Base-by-base conservation (phyloP, 1,140 invertebrate species). In the Atopsyche davidsoni region DNA sequence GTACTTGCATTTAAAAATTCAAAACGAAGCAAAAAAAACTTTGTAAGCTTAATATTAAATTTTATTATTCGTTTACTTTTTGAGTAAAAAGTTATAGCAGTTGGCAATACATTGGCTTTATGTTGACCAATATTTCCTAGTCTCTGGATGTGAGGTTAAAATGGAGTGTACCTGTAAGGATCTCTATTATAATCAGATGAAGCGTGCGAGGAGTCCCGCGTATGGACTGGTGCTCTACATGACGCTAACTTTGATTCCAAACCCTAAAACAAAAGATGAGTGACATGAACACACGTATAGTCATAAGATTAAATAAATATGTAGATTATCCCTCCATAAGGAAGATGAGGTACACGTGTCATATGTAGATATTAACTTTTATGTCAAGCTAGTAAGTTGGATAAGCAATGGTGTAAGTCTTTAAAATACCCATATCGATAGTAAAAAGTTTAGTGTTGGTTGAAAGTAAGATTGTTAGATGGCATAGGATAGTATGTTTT, bases 191-290 rank as follows among this genome's bases (percentile, higher is more conserved):
- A 58, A 17, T 58, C 55, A 16, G 55, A 38, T 47, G 55, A 54
- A 32, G 32, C 47, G 41, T 58, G 55, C 35, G 55, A 53, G 17
- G 51, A 36, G 23, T 58, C 55, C 17, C 55, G 46, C 10, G 28
- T 23, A 40, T 58, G 55, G 68, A 71, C 67, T 41, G 72, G 67
- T 68, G 69, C 69, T 60, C 70, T 70, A 69, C 70, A 74, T 65
- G 71, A 72, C 57, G 72, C 69, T 72, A 74, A 72, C 60, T 74
- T 74, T 66, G 72, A 72, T 74, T 74, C 72, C 70, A 74, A 69
- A 64, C 68, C 72, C 72, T 73, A 72, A 73, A 71, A 67, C 54
- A 64, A 69, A 60, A 69, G n/a, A n/a, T n/a, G n/a, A n/a, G n/a
- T n/a, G 69, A 67, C 68, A 68, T 67, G 66, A 63, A 63, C 62